Evolutionary conservation across 2,113 vertebrate genomes (phyloP).

Genomic region (Cebidichthys violaceus): DNA sequence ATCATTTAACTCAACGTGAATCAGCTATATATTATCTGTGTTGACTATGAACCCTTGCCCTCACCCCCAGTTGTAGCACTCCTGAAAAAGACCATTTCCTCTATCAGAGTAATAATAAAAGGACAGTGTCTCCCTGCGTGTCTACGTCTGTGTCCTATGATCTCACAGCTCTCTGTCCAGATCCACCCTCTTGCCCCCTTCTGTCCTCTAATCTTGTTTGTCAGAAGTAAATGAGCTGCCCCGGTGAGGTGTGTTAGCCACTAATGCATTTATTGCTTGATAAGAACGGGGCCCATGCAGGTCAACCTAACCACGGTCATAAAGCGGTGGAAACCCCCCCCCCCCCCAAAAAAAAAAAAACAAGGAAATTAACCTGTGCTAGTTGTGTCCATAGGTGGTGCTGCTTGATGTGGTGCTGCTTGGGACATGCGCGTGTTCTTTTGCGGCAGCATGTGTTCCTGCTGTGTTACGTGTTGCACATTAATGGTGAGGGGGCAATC

Average conservation of each 20-base stretch:
- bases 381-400: constrained; percentile 65
- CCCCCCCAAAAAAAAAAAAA: neutral
- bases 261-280: constrained; percentile 89
- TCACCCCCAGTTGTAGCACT: neutral
- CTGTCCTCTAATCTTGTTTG: constrained; percentile 84
- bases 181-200: constrained; percentile 67
- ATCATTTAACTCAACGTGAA: neutral
- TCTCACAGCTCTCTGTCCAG: constrained; percentile 31
- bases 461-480: neutral
- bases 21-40: neutral
- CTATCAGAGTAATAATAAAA: neutral
- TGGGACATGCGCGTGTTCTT: neutral
- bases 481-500: constrained; percentile 39
- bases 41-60: neutral
- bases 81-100: neutral
- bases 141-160: constrained; percentile 12
- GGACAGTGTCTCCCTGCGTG: constrained; percentile 11
- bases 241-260: constrained; percentile 81
- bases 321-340: constrained; percentile 66
- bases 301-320: constrained; percentile 76
- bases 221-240: constrained; percentile 82
- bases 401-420: constrained; percentile 49
- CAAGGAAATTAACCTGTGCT: constrained; percentile 81
- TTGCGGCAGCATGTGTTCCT: neutral
- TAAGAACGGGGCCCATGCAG: constrained; percentile 71